A percentile compares a stretch with the other conserved stretches of the same genome.
phyloP scores from a whole-genome alignment of 2,888 invertebrate species.

The Zaprionus bogoriensis region DNA sequence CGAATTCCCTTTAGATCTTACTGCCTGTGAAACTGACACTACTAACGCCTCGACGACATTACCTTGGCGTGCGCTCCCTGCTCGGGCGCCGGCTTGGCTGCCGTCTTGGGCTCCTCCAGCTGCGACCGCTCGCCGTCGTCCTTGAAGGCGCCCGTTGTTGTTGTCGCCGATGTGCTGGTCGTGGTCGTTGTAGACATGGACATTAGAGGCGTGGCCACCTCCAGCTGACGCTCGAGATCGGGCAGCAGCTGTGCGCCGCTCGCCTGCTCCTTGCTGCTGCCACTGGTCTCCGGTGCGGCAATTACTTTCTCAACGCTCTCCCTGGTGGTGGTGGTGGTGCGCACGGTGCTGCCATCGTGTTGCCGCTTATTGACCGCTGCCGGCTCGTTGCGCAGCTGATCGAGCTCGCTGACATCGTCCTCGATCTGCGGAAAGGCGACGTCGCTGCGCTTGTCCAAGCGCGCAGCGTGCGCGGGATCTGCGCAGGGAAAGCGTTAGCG shows the following conservation, averaged over 20 bases:
- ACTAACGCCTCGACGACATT: constrained; percentile 21
- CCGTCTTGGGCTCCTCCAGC: constrained; percentile 65
- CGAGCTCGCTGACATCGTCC: constrained; percentile 84
- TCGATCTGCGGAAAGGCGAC: constrained; percentile 80
- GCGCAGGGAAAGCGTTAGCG: too few species aligned
- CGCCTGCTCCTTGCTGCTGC: constrained; percentile 19
- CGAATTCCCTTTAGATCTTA: neutral
- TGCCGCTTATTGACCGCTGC: constrained; percentile 39
- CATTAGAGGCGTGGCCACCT: constrained; percentile 75
- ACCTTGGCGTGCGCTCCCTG: constrained; percentile 61
- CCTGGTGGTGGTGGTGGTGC: constrained; percentile 62
- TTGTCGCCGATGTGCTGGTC: constrained; percentile 62
- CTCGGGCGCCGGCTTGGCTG: constrained; percentile 47
- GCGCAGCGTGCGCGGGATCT: constrained; percentile 47
- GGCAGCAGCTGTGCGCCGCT: constrained; percentile 49
- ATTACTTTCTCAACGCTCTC: constrained; percentile 62
- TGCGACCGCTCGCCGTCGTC: constrained; percentile 64
- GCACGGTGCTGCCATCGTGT: constrained; percentile 51
- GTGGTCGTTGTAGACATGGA: constrained; percentile 63
- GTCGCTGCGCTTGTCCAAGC: constrained; percentile 37
- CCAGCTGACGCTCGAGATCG: constrained; percentile 79
- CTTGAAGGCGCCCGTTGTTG: constrained; percentile 67
- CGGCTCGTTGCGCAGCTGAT: constrained; percentile 74
- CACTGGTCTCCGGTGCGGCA: constrained; percentile 41
- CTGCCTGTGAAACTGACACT: neutral